Evolutionary conservation across 1,140 invertebrate species (phyloP), one percentile per base, ranked within the genome.

Genomic region (Proctacanthus coquilletti): DNA sequence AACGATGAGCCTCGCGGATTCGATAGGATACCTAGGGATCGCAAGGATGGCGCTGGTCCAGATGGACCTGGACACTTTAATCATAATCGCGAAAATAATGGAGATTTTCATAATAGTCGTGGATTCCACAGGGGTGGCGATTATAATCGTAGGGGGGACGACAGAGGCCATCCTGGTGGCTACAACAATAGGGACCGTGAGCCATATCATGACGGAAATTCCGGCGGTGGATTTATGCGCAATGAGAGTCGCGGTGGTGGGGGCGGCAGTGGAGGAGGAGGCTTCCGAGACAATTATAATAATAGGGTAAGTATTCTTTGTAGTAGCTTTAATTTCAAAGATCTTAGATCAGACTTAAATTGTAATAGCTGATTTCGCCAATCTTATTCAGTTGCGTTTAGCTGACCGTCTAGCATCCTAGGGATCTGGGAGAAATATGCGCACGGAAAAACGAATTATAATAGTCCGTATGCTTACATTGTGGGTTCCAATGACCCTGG

Each of bases 211-310:
- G 18, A 18, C 19, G n/a, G n/a, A n/a, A 35, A 19, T 8, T 6
- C 4, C 5, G 33, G 13, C 19, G 11, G 41, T 13, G 20, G 39
- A 17, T 21, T 44, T 29, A 40, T 47, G 21, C n/a, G n/a, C n/a
- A n/a, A n/a, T n/a, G n/a, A n/a, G n/a, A 45, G 45, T 33, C 37
- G 32, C 30, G 45, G 49, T 33, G 43, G 45, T 21, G 42, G 44
- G 18, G 23, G 41, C 17, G 38, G 35, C 6, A 33, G 33, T 19
- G 32, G 37, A 23, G 35, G 42, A 18, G 39, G 30, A 34, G 10
- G 35, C 18, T 30, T 32, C 34, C n/a, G n/a, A 13, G 9, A 34
- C 11, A 27, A 38, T 38, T 27, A 37, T 25, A 27, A 41, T 37
- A 27, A 33, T 32, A 34, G 25, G 13, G 23, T 34, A 43, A 29